These are phyloP conservation scores for Varanus komodoensis DNA, from an alignment of 2,113 vertebrate species.

Conservation along the genomic window DNA sequence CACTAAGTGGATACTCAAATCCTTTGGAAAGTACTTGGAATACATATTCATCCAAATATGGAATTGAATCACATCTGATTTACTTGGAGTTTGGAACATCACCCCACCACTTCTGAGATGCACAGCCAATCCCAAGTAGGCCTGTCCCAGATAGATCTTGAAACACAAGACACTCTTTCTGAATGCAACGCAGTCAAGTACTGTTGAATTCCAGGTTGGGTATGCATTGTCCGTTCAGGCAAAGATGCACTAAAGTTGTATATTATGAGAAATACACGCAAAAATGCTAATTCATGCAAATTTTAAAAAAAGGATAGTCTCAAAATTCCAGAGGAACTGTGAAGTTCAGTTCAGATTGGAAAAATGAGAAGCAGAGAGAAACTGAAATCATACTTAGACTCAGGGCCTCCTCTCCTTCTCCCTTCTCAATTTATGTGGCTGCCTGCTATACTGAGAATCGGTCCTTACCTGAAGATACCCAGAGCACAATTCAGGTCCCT, in stretches of 20 bases:
- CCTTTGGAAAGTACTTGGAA: not conserved
- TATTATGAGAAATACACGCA: not conserved
- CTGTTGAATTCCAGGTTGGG: not conserved
- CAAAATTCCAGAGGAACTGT: too few relatives aligned
- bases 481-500: not conserved
- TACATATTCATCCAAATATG: not conserved
- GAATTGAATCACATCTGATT: not conserved
- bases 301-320: too few relatives aligned
- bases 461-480: not conserved
- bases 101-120: not conserved
- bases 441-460: not conserved
- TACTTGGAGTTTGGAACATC: too few relatives aligned
- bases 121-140: not conserved
- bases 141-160: not conserved
- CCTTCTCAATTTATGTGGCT: not conserved
- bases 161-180: not conserved
- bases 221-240: not conserved
- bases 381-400: too few relatives aligned
- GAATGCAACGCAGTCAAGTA: not conserved
- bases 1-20: not conserved
- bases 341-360: too few relatives aligned
- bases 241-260: not conserved
- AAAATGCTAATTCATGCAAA: not conserved
- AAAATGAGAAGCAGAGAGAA: too few relatives aligned
- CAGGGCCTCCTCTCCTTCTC: not conserved